Conservation (phyloP, 2,797 vertebrate genomes). For the Enteromius treurensis region DNA sequence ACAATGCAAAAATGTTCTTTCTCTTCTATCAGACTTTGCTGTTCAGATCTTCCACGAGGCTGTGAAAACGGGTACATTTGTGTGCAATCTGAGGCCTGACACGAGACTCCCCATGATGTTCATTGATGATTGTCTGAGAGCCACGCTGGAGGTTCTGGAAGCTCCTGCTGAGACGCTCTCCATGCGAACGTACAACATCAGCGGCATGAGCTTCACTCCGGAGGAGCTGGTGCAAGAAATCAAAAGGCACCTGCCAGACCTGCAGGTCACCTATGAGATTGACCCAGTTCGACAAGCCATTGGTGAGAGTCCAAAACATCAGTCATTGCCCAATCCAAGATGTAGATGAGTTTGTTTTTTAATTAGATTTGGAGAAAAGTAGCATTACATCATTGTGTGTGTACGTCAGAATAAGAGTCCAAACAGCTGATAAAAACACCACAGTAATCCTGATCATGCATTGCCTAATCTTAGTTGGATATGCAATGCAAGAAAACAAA, state of each 20-base stretch:
- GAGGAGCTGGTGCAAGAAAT: conserved; percentile 87
- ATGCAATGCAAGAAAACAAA: not conserved
- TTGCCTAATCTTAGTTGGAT: not conserved
- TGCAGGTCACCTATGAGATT: conserved; percentile 84
- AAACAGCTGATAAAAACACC: not conserved
- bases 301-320: conserved; percentile 74
- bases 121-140: conserved; percentile 91
- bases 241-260: conserved; percentile 87
- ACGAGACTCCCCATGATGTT: conserved; percentile 96
- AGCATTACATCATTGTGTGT: not conserved
- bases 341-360: not conserved
- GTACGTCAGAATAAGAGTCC: not conserved
- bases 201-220: conserved; percentile 91
- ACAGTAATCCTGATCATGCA: not conserved
- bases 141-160: conserved; percentile 90
- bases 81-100: conserved; percentile 85
- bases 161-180: conserved; percentile 80
- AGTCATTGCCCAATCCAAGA: not conserved
- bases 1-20: not conserved
- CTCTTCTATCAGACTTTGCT: conserved; percentile 83
- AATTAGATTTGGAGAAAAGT: not conserved
- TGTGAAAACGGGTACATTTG: conserved; percentile 83
- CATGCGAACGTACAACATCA: conserved; percentile 95
- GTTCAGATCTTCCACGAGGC: conserved; percentile 93
- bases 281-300: conserved; percentile 88